Conservation (phyloP, 2,888 invertebrate species). For the Netelia melanura region DNA sequence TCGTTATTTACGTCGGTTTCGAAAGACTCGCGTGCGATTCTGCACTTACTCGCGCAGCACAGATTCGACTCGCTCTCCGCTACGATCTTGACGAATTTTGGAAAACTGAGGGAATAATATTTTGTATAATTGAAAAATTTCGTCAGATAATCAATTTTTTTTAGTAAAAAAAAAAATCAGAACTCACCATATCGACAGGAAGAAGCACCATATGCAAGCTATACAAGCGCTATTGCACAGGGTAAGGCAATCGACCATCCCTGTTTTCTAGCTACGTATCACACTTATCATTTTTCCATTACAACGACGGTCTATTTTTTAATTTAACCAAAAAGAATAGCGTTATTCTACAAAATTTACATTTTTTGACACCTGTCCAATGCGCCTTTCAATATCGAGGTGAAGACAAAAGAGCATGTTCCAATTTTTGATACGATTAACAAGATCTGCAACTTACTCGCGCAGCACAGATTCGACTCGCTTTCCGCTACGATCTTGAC, state of each 20-base stretch:
- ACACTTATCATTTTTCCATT: constrained; percentile 23
- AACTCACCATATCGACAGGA: constrained; percentile 76
- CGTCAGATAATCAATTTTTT: not conserved
- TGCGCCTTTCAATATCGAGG: constrained; percentile 15
- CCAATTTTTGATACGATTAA: no score
- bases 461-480: constrained; percentile 60
- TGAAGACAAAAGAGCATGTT: constrained; percentile 14
- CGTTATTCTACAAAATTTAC: not conserved
- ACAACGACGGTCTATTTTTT: not conserved
- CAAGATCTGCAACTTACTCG: constrained; percentile 10
- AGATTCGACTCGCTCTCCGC: constrained; percentile 64
- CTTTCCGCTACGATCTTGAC: constrained; percentile 63
- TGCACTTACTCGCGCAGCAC: constrained; percentile 37
- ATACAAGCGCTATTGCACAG: constrained; percentile 76
- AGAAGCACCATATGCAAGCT: constrained; percentile 76
- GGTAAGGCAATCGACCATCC: constrained; percentile 75
- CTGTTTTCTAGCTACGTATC: not conserved
- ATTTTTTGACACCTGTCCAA: constrained; percentile 1
- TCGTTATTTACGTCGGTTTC: constrained; percentile 20
- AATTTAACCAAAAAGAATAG: constrained; percentile 28
- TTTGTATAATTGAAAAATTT: not conserved
- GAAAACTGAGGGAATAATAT: constrained; percentile 64
- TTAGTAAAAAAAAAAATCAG: not conserved
- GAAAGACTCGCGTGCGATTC: constrained; percentile 22
- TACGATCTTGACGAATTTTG: constrained; percentile 65